Evolutionary conservation across 2,888 invertebrate species (phyloP).

Genomic region (Melipona beecheii): DNA sequence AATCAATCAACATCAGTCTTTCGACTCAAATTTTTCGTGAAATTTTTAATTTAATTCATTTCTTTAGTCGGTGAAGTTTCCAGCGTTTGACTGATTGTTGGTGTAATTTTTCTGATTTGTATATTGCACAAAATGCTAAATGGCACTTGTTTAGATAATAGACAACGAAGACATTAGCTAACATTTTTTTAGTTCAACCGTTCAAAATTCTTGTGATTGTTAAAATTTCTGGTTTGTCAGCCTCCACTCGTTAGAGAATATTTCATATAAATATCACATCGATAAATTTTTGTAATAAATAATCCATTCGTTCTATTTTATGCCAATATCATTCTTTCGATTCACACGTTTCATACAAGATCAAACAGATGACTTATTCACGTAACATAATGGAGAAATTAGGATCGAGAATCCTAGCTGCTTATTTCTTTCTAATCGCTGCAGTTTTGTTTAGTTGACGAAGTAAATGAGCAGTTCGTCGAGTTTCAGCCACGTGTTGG

Average conservation of each 20-base stretch:
- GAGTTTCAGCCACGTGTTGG: conserved; percentile 42
- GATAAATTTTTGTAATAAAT: background rate
- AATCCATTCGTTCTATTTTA: background rate
- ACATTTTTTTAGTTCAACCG: background rate
- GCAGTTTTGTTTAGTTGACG: background rate
- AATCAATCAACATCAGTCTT: background rate
- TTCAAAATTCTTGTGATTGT: no score
- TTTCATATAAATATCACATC: no score
- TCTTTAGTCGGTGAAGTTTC: no score
- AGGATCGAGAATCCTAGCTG: background rate
- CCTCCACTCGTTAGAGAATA: no score
- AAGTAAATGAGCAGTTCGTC: background rate
- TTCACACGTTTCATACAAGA: background rate
- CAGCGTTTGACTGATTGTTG: no score
- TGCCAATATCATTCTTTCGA: background rate
- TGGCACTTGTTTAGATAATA: no score
- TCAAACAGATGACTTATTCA: background rate
- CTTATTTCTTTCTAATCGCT: background rate
- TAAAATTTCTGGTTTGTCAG: no score
- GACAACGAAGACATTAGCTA: background rate
- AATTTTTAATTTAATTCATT: no score
- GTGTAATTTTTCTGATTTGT: no score
- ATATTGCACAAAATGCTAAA: no score
- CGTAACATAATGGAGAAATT: fast-evolving
- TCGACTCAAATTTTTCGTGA: background rate